These are phyloP conservation scores for Eurois occulta DNA, from an alignment of 2,888 invertebrate genomes.

Conservation along the genomic window DNA sequence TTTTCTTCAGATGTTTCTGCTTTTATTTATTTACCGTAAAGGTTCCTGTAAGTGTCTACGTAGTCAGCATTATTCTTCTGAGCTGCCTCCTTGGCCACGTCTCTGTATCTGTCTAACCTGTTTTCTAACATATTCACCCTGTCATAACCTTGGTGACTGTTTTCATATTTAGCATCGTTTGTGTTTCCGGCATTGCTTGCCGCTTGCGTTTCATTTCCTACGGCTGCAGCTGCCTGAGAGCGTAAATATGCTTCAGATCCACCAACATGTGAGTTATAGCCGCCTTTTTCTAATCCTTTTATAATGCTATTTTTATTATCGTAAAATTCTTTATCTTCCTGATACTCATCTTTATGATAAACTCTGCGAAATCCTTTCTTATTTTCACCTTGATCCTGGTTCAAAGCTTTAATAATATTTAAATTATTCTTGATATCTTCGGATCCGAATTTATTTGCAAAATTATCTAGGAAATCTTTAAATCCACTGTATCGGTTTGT, in stretches of 20 bases:
- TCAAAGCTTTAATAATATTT: conserved; percentile 73
- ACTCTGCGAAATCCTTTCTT: conserved; percentile 83
- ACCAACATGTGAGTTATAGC: conserved; percentile 72
- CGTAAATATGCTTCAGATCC: conserved; percentile 77
- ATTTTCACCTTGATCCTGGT: conserved; percentile 81
- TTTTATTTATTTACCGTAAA: conserved; percentile 30
- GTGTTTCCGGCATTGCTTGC: conserved; percentile 68
- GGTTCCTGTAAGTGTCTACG: conserved; percentile 52
- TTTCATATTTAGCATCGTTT: conserved; percentile 68
- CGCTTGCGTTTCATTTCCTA: conserved; percentile 71
- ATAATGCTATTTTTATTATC: conserved; percentile 80
- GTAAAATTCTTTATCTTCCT: conserved; percentile 84
- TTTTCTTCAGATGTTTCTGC: neutral
- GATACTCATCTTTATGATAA: conserved; percentile 86
- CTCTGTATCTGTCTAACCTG: conserved; percentile 74
- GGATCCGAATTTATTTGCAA: conserved; percentile 82
- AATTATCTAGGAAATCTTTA: conserved; percentile 81
- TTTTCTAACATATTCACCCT: conserved; percentile 66
- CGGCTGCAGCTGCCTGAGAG: conserved; percentile 74
- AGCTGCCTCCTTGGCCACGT: conserved; percentile 77
- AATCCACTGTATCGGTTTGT: conserved; percentile 74
- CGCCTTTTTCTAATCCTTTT: conserved; percentile 76
- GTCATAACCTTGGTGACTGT: conserved; percentile 70
- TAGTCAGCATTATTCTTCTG: conserved; percentile 77
- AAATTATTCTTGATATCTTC: conserved; percentile 77